phyloP scores from a whole-genome alignment of 2,888 invertebrate species.

The Torymus tubicola region DNA sequence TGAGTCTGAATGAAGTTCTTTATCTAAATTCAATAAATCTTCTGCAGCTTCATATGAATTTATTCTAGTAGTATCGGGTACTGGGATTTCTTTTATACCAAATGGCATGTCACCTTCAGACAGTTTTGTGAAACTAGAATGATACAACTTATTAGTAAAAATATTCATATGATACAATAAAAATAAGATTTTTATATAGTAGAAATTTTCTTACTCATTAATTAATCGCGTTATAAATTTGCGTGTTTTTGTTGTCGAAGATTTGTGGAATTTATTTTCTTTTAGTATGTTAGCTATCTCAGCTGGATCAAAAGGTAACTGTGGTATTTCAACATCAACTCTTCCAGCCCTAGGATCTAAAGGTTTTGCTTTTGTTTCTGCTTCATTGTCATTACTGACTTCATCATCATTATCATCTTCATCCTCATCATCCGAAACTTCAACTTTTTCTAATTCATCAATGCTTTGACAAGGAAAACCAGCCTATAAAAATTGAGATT shows the following conservation, averaged over 20 bases:
- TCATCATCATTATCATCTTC: constrained; percentile 68
- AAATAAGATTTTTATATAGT: constrained; percentile 1
- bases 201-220: constrained; percentile 75
- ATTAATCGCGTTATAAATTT: constrained; percentile 78
- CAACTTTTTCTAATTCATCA: constrained; percentile 81
- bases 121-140: constrained; percentile 80
- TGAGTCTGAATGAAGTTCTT: constrained; percentile 74
- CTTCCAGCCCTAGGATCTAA: constrained; percentile 90
- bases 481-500: constrained; percentile 76
- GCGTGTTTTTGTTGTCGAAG: constrained; percentile 79
- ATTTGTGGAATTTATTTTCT: constrained; percentile 76
- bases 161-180: constrained; percentile 20
- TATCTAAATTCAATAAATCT: constrained; percentile 78
- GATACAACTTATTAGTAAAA: not conserved
- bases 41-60: constrained; percentile 71
- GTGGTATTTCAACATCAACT: constrained; percentile 85
- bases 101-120: constrained; percentile 83
- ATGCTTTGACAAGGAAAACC: constrained; percentile 85
- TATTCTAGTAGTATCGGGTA: constrained; percentile 69
- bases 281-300: constrained; percentile 79
- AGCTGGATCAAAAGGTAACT: constrained; percentile 82
- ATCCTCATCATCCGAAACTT: constrained; percentile 60
- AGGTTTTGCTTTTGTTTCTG: constrained; percentile 63
- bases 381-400: constrained; percentile 73
- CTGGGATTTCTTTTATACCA: constrained; percentile 79